Evolutionary conservation across 2,797 vertebrate genomes (phyloP).

Genomic region (Danio jaintianensis): DNA sequence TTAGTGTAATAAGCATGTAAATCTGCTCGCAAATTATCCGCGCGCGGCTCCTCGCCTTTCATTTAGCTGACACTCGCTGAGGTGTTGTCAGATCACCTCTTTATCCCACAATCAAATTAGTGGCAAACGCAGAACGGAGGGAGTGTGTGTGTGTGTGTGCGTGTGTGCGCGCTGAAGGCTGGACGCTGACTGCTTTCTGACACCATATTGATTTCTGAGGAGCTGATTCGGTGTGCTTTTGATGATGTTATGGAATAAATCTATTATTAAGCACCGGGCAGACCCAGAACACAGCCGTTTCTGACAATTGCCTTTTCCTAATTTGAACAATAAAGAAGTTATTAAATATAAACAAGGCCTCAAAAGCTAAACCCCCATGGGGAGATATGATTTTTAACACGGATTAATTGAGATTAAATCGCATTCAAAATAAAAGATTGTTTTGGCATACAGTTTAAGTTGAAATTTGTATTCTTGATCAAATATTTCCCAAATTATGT

Average conservation of each 20-base stretch:
- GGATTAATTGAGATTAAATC: too few relatives aligned
- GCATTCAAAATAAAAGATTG: too few relatives aligned
- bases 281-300: conserved; percentile 17
- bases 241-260: conserved; percentile 43
- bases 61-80: conserved; percentile 85
- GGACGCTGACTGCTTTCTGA: conserved; percentile 14
- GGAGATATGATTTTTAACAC: neutral
- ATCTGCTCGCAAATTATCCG: conserved; percentile 97
- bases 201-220: conserved; percentile 22
- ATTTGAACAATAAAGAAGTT: conserved; percentile 14
- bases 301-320: conserved; percentile 5
- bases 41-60: conserved; percentile 84
- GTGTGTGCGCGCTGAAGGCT: neutral
- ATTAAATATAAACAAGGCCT: conserved; percentile 13
- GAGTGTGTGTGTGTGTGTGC: neutral
- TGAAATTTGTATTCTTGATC: too few relatives aligned
- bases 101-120: conserved; percentile 89
- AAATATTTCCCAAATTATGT: too few relatives aligned
- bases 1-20: conserved; percentile 99
- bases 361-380: conserved; percentile 4
- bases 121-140: conserved; percentile 57
- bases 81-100: conserved; percentile 85
- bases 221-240: conserved; percentile 41
- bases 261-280: conserved; percentile 29
- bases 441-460: too few relatives aligned